A percentile compares a stretch with the other conserved stretches of the same genome.
These are phyloP conservation scores for Carpatolechia fugitivella DNA, from an alignment of 2,888 invertebrate species.

Conservation along the genomic window DNA sequence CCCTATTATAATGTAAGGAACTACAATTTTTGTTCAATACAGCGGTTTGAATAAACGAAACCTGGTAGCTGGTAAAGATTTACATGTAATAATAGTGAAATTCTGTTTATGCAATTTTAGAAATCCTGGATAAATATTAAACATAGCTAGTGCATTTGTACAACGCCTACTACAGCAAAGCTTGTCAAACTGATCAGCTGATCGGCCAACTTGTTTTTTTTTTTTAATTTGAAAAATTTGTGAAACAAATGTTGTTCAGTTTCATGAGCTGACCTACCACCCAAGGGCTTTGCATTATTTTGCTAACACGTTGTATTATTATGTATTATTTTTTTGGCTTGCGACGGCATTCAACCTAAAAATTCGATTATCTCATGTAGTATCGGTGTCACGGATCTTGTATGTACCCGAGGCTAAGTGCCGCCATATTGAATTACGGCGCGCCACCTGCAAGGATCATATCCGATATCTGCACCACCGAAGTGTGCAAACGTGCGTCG, in stretches of 20 bases:
- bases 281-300: too few relatives aligned
- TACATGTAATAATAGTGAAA: too few relatives aligned
- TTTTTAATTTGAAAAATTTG: too few relatives aligned
- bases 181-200: not conserved
- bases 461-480: constrained; percentile 1
- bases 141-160: not conserved
- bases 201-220: too few relatives aligned
- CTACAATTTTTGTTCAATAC: too few relatives aligned
- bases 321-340: too few relatives aligned
- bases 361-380: not conserved
- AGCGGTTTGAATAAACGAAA: too few relatives aligned
- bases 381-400: not conserved
- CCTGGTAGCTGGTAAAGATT: too few relatives aligned
- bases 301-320: too few relatives aligned
- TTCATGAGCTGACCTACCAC: too few relatives aligned
- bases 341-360: not conserved
- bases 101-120: constrained; percentile 27
- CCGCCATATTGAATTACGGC: constrained; percentile 43
- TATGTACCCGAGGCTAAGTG: constrained; percentile 33
- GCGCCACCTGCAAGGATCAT: constrained; percentile 35
- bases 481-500: not conserved
- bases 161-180: not conserved
- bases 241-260: too few relatives aligned
- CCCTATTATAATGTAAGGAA: not conserved
- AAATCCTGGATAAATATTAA: too few relatives aligned